Percentiles rank a stretch among this genome's conserved stretches.
phyloP scores from a whole-genome alignment of 2,113 vertebrate species.

The Takifugu flavidus region DNA sequence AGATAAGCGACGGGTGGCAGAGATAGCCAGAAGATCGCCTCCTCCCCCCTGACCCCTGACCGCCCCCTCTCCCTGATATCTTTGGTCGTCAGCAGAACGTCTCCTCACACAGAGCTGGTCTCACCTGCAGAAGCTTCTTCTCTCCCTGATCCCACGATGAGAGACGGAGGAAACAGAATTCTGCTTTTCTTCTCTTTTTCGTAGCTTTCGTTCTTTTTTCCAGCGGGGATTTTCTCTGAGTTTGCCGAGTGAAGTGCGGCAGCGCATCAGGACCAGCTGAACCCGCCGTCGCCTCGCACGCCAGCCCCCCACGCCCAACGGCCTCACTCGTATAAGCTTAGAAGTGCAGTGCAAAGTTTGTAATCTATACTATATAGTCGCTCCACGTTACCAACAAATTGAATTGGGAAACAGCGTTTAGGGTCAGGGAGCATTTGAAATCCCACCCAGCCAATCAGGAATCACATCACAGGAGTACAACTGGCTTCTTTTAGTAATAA shows the following conservation, averaged over 20 bases:
- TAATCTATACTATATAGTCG: too few species aligned
- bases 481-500: too few species aligned
- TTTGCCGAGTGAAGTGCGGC: slow-evolving; percentile 19
- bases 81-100: slow-evolving; percentile 21
- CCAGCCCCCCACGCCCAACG: background rate
- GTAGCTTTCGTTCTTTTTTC: slow-evolving; percentile 34
- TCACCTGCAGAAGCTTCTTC: slow-evolving; percentile 48
- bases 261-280: slow-evolving; percentile 45
- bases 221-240: slow-evolving; percentile 21
- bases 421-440: too few species aligned
- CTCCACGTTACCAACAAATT: too few species aligned
- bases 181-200: slow-evolving; percentile 21
- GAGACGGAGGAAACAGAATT: slow-evolving; percentile 23
- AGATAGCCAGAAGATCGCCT: slow-evolving; percentile 74
- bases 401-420: too few species aligned
- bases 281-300: slow-evolving; percentile 13
- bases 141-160: slow-evolving; percentile 28
- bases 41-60: background rate
- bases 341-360: too few species aligned
- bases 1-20: slow-evolving; percentile 79
- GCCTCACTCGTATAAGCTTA: too few species aligned
- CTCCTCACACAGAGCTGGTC: slow-evolving; percentile 62
- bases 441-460: too few species aligned
- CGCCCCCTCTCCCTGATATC: too few species aligned
- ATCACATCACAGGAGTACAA: too few species aligned